Evolutionary conservation across 2,113 vertebrate species (phyloP).

Genomic region (Ctenodactylus gundi): DNA sequence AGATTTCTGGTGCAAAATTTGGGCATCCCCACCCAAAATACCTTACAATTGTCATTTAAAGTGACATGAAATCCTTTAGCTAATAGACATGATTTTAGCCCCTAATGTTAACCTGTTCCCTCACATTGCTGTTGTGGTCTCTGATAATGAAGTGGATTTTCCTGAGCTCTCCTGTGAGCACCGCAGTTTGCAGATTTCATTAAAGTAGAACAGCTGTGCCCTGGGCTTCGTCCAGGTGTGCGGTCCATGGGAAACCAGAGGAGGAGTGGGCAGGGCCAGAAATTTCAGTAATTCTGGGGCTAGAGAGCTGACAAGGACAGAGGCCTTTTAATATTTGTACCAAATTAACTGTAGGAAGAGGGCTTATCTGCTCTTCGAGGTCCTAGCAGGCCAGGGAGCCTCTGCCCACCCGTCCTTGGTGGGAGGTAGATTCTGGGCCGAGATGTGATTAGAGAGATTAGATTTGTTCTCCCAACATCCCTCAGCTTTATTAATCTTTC

Average conservation of each 20-base stretch:
- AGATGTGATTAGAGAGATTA: constrained; percentile 78
- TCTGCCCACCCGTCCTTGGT: constrained; percentile 12
- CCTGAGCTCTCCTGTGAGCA: not conserved
- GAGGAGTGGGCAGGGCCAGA: not conserved
- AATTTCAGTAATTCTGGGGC: not conserved
- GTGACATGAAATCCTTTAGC: constrained; percentile 17
- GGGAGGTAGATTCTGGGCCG: constrained; percentile 53
- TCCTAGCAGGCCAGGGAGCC: not conserved
- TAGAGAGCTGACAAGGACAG: constrained; percentile 64
- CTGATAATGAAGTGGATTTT: constrained; percentile 49
- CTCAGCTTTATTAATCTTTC: constrained; percentile 79
- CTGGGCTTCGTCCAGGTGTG: constrained; percentile 16
- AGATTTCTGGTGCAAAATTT: not conserved
- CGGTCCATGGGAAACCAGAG: not conserved
- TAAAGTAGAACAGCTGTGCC: constrained; percentile 40
- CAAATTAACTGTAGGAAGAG: constrained; percentile 60
- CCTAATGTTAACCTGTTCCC: constrained; percentile 2
- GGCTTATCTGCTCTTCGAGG: constrained; percentile 62
- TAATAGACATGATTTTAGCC: constrained; percentile 32
- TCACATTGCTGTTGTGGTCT: constrained; percentile 36
- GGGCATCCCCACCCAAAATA: not conserved
- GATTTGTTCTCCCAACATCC: constrained; percentile 65
- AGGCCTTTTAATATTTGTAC: constrained; percentile 62
- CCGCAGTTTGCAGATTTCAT: constrained; percentile 47
- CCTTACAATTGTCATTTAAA: constrained; percentile 38